phyloP scores from a whole-genome alignment of 2,888 invertebrate species.

The Drymonia ruficornis region DNA sequence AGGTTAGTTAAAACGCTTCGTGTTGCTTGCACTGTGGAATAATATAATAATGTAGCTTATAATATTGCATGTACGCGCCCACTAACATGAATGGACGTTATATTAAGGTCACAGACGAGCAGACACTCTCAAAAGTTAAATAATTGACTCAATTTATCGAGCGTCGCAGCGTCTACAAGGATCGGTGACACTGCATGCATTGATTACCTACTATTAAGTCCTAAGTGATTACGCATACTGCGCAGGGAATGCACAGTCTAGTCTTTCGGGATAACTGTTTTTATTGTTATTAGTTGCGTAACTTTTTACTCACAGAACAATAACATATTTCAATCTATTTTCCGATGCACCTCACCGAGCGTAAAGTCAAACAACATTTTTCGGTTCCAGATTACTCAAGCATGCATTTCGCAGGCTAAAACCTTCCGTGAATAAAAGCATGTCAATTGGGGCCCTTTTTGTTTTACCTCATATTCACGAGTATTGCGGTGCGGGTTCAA shows the following conservation, averaged over 20 bases:
- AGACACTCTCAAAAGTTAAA: constrained; percentile 55
- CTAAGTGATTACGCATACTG: constrained; percentile 35
- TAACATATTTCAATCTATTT: too few species aligned
- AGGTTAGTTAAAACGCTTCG: constrained; percentile 26
- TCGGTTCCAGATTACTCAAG: background rate
- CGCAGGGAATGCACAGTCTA: constrained; percentile 26
- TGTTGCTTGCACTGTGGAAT: constrained; percentile 23
- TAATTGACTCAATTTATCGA: constrained; percentile 71
- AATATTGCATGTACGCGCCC: constrained; percentile 47
- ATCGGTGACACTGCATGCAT: constrained; percentile 54
- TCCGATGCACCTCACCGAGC: too few species aligned
- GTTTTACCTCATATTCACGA: constrained; percentile 37
- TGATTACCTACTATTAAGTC: constrained; percentile 41
- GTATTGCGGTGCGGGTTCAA: constrained; percentile 53
- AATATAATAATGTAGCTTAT: constrained; percentile 38
- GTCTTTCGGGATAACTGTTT: constrained; percentile 19
- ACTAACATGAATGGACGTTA: constrained; percentile 61
- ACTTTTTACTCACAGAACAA: too few species aligned
- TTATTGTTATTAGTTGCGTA: constrained; percentile 24
- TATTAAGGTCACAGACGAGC: constrained; percentile 64
- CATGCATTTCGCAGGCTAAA: constrained; percentile 18
- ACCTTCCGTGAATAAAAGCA: constrained; percentile 24
- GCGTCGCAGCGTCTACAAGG: constrained; percentile 59
- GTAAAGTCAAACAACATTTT: background rate
- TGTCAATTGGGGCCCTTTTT: constrained; percentile 36